Base-by-base conservation (phyloP, 1,140 invertebrate species). In the Brachionus manjavacas region DNA sequence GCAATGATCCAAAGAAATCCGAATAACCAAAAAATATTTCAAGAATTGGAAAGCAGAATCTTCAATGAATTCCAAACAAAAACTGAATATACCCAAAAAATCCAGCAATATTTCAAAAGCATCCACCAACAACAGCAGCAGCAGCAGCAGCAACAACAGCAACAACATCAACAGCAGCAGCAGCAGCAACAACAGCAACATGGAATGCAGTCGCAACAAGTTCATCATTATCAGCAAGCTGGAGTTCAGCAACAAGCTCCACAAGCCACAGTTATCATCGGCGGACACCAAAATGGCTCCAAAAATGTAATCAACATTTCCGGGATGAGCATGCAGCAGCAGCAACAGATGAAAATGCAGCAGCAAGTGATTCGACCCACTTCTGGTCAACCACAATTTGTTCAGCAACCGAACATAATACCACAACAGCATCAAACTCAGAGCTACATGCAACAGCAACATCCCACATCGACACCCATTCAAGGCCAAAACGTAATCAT, bases 401-500 rank as follows among this genome's bases (percentile, higher is more conserved):
- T n/a, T 68, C 66, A 68, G 31, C 66, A 68, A 0, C 66, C 52
- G 4, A 72, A 72, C 31, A 72, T 39, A 23, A n/a, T 72, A 11
- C 39, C 35, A 23, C 66, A 31, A 23, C 28, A 72, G n/a, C 66
- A 70, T 31, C 25, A 25, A 35, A 12, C 6, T 39, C 66, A 25
- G 16, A 72, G 41, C 39, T 72, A 41, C 16, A 72, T 72, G 3
- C 35, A 28, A 35, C 25, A 72, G n/a, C 68, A 39, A 6, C 31
- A 41, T 39, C 39, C 31, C 2, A 14, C 28, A 20, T 16, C 68
- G 3, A 41, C 31, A 3, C 12, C 68, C 16, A 72, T 39, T 4
- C 72, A 43, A 25, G 16, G 41, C 9, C 72, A 76, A 76, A 76
- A 76, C 49, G 43, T 76, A 20, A 76, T 81, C 14, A 64, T 81